phyloP scores from a whole-genome alignment of 2,888 invertebrate genomes.

The Xiphydria camelus region DNA sequence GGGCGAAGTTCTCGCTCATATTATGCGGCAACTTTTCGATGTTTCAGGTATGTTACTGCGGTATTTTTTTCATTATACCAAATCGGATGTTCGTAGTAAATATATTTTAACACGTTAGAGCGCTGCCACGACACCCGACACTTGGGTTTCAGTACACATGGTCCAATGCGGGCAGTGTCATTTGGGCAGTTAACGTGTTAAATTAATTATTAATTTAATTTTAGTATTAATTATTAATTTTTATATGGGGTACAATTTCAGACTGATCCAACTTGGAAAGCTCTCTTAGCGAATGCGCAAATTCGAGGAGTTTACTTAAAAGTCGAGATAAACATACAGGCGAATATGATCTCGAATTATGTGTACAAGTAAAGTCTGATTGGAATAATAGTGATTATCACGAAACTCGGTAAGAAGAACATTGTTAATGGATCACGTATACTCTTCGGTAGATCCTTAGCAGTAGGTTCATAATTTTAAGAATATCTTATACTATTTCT shows the following conservation, averaged over 20 bases:
- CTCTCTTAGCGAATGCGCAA: neutral
- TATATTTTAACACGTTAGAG: neutral
- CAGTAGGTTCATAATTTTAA: no score
- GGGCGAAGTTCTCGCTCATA: slow-evolving; percentile 71
- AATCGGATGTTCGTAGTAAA: neutral
- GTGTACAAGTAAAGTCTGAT: no score
- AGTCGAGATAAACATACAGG: neutral
- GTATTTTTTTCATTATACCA: neutral
- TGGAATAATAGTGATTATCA: no score
- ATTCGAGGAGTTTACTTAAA: neutral
- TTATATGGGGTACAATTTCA: neutral
- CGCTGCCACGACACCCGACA: neutral
- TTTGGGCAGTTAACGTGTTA: no score
- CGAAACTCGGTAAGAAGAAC: no score
- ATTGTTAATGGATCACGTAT: no score
- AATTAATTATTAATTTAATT: no score
- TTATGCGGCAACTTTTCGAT: slow-evolving; percentile 70
- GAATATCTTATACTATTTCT: no score
- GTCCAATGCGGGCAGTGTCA: neutral
- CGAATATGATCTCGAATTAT: no score
- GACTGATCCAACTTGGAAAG: neutral
- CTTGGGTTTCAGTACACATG: neutral
- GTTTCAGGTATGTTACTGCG: slow-evolving; percentile 59
- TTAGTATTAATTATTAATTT: neutral
- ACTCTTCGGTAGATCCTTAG: no score